These are phyloP conservation scores for Uropsilus gracilis DNA, from an alignment of 2,113 vertebrate genomes.

Conservation along the genomic window DNA sequence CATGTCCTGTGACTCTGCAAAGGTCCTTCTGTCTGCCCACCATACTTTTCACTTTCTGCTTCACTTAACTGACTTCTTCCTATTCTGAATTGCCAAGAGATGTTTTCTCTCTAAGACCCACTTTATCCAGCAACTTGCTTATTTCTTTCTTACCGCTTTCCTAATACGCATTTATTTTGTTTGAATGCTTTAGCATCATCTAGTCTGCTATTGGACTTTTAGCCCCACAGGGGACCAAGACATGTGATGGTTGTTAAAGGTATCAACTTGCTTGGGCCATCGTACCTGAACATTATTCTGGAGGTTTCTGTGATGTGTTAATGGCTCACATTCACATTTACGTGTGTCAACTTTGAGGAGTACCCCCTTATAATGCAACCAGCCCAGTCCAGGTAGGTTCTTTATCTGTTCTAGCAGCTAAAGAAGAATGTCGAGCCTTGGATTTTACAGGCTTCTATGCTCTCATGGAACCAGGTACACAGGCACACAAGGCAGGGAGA, in stretches of 20 bases:
- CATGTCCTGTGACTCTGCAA: not conserved
- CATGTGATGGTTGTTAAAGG: not conserved
- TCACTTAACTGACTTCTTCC: not conserved
- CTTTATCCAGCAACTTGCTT: not conserved
- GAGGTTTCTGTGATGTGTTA: not conserved
- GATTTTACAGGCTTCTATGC: no score
- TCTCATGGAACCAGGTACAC: no score
- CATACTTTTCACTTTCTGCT: not conserved
- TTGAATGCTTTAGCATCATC: not conserved
- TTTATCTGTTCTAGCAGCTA: no score
- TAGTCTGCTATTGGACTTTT: not conserved
- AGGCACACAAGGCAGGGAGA: no score
- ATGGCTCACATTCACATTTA: not conserved
- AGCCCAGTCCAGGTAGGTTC: no score
- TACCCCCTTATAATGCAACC: no score
- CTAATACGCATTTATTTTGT: not conserved
- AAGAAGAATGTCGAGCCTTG: no score
- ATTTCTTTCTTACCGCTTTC: not conserved
- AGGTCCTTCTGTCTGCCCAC: not conserved
- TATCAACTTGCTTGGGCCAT: not conserved
- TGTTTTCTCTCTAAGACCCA: fast-evolving
- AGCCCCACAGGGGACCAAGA: not conserved
- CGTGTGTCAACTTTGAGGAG: not conserved
- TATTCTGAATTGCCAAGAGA: not conserved
- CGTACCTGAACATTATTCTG: not conserved